Evolutionary conservation across 2,888 invertebrate genomes (phyloP).

Genomic region (Hydrotaea cyrtoneurina): DNA sequence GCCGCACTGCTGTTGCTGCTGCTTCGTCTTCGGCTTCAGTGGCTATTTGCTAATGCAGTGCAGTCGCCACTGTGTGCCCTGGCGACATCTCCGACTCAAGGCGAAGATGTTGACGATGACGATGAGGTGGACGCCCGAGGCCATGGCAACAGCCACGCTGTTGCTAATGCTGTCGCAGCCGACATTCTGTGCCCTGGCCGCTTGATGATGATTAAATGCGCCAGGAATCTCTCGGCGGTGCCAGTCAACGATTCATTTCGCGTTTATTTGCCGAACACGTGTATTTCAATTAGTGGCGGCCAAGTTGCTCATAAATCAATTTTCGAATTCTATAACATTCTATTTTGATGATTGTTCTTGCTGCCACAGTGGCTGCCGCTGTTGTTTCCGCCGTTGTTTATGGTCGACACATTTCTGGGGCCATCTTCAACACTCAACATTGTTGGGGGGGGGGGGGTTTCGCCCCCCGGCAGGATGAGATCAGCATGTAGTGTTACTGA

Average conservation of each 20-base stretch:
- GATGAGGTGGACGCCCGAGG: background rate
- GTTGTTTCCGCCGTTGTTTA: no score
- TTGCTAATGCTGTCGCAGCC: slow-evolving; percentile 19
- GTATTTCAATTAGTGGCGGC: slow-evolving; percentile 21
- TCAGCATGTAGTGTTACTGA: no score
- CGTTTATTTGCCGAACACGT: slow-evolving; percentile 27
- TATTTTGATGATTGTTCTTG: background rate
- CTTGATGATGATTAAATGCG: background rate
- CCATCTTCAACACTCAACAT: no score
- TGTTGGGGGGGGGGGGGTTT: no score
- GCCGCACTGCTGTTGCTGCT: slow-evolving; percentile 8
- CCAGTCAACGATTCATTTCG: slow-evolving; percentile 29
- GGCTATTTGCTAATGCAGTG: no score
- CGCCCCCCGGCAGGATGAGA: no score
- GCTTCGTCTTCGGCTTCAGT: no score
- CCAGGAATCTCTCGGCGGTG: slow-evolving; percentile 30
- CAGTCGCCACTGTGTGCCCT: no score
- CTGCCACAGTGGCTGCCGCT: no score
- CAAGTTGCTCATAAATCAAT: slow-evolving; percentile 38
- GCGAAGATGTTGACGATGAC: background rate
- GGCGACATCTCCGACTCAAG: no score
- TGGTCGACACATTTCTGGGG: no score
- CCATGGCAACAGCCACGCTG: background rate
- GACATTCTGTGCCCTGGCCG: slow-evolving; percentile 57
- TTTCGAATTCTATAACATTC: slow-evolving; percentile 1